These are phyloP conservation scores for Plumapathes pennacea DNA, from an alignment of 92 coral and sea anemone genomes.

Conservation along the genomic window DNA sequence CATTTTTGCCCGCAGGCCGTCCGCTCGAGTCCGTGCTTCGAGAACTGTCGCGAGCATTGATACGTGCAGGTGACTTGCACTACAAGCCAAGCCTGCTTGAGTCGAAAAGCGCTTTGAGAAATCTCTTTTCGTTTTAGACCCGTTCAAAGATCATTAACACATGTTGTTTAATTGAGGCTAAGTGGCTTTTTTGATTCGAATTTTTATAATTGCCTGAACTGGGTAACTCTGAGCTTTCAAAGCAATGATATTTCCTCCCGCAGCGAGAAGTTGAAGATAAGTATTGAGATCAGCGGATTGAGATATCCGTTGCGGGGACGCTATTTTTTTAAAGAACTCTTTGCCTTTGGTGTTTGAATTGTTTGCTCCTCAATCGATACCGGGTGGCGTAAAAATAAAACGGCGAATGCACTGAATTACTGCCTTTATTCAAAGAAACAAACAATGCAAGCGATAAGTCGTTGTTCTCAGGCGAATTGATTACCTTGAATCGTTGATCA, in stretches of 20 bases:
- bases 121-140: background rate
- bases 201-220: conserved; percentile 16
- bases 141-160: conserved; percentile 70
- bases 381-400: too few relatives aligned
- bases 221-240: too few relatives aligned
- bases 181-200: conserved; percentile 55
- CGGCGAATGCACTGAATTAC: too few relatives aligned
- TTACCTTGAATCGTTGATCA: conserved; percentile 14
- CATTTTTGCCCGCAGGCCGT: background rate
- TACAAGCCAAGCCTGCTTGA: background rate
- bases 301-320: too few relatives aligned
- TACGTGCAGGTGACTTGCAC: too few relatives aligned
- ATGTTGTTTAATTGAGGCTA: conserved; percentile 88
- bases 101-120: background rate
- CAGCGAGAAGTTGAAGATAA: too few relatives aligned
- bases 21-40: background rate
- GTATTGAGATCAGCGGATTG: too few relatives aligned
- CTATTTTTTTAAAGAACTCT: too few relatives aligned
- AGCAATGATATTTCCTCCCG: too few relatives aligned
- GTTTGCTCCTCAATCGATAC: too few relatives aligned
- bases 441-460: conserved; percentile 47
- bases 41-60: background rate
- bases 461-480: conserved; percentile 45
- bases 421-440: conserved; percentile 40
- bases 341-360: too few relatives aligned